Conservation (phyloP, 2,888 invertebrate species). For the Nycteola revayana region DNA sequence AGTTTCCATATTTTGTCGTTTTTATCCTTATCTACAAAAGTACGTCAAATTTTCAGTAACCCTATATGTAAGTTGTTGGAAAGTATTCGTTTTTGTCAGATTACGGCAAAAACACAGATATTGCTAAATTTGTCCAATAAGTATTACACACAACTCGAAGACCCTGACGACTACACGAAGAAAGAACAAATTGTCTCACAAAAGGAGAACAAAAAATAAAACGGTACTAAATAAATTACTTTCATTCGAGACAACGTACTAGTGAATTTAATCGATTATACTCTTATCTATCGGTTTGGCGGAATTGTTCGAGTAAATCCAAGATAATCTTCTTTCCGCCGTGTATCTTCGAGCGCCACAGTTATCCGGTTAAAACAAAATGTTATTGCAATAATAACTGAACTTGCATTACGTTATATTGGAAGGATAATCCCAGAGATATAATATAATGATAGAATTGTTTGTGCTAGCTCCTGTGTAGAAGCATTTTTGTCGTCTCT, state of each 20-base stretch:
- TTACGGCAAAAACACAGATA: too few relatives aligned
- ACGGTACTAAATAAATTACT: constrained; percentile 11
- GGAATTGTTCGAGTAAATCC: constrained; percentile 60
- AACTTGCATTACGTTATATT: constrained; percentile 48
- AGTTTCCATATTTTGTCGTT: too few relatives aligned
- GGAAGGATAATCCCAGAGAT: constrained; percentile 26
- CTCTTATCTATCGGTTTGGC: constrained; percentile 55
- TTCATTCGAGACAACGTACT: constrained; percentile 25
- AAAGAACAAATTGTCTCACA: constrained; percentile 1
- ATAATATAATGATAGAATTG: constrained; percentile 5
- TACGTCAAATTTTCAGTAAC: too few relatives aligned
- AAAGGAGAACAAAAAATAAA: constrained; percentile 4
- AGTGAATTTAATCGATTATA: constrained; percentile 55
- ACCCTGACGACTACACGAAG: neutral
- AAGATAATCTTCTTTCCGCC: constrained; percentile 61
- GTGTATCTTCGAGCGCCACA: constrained; percentile 49
- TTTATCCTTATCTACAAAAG: too few relatives aligned
- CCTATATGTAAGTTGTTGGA: too few relatives aligned
- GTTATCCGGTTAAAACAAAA: constrained; percentile 70
- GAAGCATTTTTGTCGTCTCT: neutral
- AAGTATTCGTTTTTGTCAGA: too few relatives aligned
- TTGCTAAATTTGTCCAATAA: too few relatives aligned
- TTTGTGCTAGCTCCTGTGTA: constrained; percentile 4
- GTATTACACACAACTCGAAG: too few relatives aligned
- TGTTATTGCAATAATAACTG: constrained; percentile 64